Evolutionary conservation across 2,113 vertebrate species (phyloP).

Genomic region (Oncorhynchus mykiss): DNA sequence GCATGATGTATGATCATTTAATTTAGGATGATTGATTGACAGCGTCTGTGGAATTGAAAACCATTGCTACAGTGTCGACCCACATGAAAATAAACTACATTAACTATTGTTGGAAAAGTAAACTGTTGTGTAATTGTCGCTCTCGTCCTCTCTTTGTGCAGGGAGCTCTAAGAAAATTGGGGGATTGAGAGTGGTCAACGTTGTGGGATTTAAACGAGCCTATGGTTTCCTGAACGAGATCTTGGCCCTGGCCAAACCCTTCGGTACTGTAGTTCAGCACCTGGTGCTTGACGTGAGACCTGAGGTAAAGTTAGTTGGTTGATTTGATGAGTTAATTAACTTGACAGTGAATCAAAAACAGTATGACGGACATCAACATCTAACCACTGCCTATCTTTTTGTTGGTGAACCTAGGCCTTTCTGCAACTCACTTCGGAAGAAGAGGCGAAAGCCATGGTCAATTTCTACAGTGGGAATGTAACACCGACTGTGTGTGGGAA

Average conservation of each 20-base stretch:
- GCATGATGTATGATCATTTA: not conserved
- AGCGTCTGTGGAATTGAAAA: no score
- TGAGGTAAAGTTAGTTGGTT: conserved; percentile 55
- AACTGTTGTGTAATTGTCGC: not conserved
- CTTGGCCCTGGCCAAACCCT: conserved; percentile 71
- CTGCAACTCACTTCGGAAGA: conserved; percentile 87
- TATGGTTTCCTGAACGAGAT: conserved; percentile 70
- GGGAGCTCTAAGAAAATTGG: conserved; percentile 35
- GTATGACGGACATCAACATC: not conserved
- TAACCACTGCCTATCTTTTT: not conserved
- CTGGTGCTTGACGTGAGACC: conserved; percentile 72
- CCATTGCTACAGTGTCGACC: not conserved
- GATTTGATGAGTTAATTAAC: not conserved
- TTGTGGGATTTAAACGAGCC: conserved; percentile 72
- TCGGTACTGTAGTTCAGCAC: conserved; percentile 72
- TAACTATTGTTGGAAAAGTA: not conserved
- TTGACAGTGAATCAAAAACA: not conserved
- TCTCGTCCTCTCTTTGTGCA: conserved; percentile 23
- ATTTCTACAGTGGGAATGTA: conserved; percentile 85
- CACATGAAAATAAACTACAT: not conserved
- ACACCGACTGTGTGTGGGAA: conserved; percentile 85
- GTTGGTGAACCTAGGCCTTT: conserved; percentile 78
- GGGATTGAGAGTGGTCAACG: conserved; percentile 73
- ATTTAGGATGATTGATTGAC: no score
- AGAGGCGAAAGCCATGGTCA: conserved; percentile 87